These are phyloP conservation scores for Poicephalus meyeri DNA, from an alignment of 2,113 vertebrate species.

Conservation along the genomic window DNA sequence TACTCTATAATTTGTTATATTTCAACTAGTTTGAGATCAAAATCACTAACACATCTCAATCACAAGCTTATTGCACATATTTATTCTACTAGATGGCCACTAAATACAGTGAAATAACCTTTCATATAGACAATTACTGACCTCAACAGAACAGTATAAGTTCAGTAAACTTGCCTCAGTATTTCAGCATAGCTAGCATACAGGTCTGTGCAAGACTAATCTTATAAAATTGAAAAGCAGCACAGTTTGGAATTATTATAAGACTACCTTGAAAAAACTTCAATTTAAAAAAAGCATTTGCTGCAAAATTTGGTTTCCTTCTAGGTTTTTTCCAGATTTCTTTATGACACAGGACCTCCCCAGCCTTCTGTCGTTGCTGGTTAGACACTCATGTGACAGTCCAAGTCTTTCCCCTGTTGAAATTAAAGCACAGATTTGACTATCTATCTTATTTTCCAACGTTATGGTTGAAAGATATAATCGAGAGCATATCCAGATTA, in stretches of 20 bases:
- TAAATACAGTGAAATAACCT: background rate
- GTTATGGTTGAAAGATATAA: background rate
- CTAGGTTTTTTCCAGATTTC: background rate
- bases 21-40: background rate
- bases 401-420: background rate
- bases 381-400: background rate
- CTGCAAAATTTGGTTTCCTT: background rate
- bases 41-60: background rate
- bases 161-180: background rate
- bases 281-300: background rate
- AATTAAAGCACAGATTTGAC: background rate
- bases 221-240: background rate
- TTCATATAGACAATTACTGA: background rate
- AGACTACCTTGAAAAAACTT: background rate
- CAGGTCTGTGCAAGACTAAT: background rate
- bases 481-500: background rate
- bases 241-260: background rate
- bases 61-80: background rate
- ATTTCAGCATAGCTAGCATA: background rate
- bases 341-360: background rate
- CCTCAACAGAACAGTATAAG: background rate
- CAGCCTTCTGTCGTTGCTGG: background rate
- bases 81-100: background rate
- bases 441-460: background rate
- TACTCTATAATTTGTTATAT: background rate